Conservation (phyloP, 2,113 vertebrate species). For the Prietella phreatophila region DNA sequence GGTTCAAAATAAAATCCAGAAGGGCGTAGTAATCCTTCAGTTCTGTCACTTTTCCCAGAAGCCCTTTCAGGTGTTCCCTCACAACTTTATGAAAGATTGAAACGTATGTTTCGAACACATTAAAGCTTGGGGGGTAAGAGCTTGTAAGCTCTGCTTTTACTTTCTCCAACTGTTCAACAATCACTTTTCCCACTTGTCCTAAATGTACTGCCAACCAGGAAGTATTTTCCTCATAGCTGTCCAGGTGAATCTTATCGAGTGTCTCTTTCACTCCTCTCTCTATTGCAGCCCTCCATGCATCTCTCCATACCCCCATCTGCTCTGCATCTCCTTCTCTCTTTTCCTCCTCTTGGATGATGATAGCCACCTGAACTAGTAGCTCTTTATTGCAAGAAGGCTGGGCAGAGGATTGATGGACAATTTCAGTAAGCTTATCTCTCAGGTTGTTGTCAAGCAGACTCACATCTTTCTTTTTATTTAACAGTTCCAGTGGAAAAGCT, state of each 20-base stretch:
- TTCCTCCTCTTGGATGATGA: constrained; percentile 73
- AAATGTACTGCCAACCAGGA: constrained; percentile 72
- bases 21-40: constrained; percentile 66
- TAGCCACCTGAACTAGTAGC: constrained; percentile 61
- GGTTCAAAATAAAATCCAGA: constrained; percentile 70
- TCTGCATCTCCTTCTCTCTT: constrained; percentile 50
- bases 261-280: constrained; percentile 55
- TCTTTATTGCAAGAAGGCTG: constrained; percentile 54
- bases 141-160: constrained; percentile 63
- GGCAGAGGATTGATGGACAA: constrained; percentile 65
- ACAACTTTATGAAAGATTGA: constrained; percentile 59
- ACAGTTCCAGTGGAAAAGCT: constrained; percentile 53
- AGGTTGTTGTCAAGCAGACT: constrained; percentile 63
- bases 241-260: constrained; percentile 58
- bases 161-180: constrained; percentile 65
- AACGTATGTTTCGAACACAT: constrained; percentile 71
- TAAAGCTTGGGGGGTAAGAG: constrained; percentile 71
- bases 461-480: constrained; percentile 73
- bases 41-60: constrained; percentile 59
- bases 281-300: constrained; percentile 67
- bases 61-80: constrained; percentile 62
- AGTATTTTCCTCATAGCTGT: constrained; percentile 56
- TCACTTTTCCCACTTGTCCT: constrained; percentile 67
- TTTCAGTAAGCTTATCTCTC: constrained; percentile 58
- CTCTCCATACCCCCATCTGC: constrained; percentile 64